Base-by-base conservation (phyloP, 2,113 vertebrate genomes). In the Drymodes brunneopygia region DNA sequence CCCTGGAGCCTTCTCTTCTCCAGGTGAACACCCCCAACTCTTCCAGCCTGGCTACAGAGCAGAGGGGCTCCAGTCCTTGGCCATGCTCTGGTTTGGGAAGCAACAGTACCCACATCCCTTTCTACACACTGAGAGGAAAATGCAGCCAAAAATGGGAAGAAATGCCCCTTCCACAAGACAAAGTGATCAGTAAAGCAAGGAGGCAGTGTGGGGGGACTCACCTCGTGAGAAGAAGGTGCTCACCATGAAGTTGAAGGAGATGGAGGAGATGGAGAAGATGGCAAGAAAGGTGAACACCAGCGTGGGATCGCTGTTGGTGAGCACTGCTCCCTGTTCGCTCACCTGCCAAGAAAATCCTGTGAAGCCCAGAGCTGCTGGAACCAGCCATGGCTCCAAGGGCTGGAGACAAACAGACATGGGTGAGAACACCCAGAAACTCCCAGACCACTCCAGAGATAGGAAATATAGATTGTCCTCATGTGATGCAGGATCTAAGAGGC, bases 181-280 rank as follows among this genome's bases (percentile, higher is more conserved):
- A 54, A 62, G 35, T 22, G 48, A 33, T 29, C 72, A 65, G 69
- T 42, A 80, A 74, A 0, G 8, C 42, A 36, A 62, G 61, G 42
- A 86, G 36, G 50, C 38, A 78, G 38, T 0, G 0, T 8, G 38
- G 8, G 48, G 11, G 40, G 25, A 92, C 97, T 97, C 95, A 99
- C 99, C 99, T 99, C 97, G 98, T 2, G 98, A 99, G 97, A 99
- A 99, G 98, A 99, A 99, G 85, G 98, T 98, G 97, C 99, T 99
- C 97, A 99, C 98, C 99, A 99, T 99, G 97, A 99, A 99, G 97
- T 99, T 99, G 98, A 99, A 99, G 98, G 98, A 99, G 97, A 99
- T 99, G 74, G 99, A 98, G 80, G 99, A 98, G 91, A 99, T 42
- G 7, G 98, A 98, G 82, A 99, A 99, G 74, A 98, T 60, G 16